These are phyloP conservation scores for Cranoglanis bouderius DNA, from an alignment of 2,113 vertebrate species.

Conservation along the genomic window DNA sequence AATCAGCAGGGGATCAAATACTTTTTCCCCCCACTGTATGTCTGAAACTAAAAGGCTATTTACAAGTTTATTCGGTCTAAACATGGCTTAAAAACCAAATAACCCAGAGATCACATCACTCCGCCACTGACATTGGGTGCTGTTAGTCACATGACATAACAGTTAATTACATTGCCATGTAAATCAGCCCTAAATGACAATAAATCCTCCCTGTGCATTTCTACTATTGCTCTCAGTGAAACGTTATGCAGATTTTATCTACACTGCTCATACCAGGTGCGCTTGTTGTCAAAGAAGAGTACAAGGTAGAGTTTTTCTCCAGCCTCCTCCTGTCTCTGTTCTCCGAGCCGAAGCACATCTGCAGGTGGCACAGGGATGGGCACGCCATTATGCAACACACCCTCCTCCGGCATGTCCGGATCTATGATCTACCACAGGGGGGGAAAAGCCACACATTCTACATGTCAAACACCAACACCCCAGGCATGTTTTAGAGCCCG, in stretches of 20 bases:
- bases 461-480: background rate
- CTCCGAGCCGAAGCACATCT: constrained; percentile 88
- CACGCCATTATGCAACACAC: constrained; percentile 93
- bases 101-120: background rate
- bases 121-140: background rate
- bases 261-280: constrained; percentile 87
- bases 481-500: background rate
- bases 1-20: too few relatives aligned
- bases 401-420: constrained; percentile 94
- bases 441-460: background rate
- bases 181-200: background rate
- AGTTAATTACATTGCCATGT: background rate
- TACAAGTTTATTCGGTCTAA: background rate
- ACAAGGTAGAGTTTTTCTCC: constrained; percentile 91
- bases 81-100: background rate
- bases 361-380: constrained; percentile 94
- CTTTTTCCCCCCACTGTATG: too few relatives aligned
- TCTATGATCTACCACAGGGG: constrained; percentile 84
- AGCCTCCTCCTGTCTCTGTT: constrained; percentile 88
- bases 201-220: background rate
- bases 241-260: background rate
- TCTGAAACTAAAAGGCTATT: background rate
- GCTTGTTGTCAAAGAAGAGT: constrained; percentile 99
- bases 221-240: background rate
- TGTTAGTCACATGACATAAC: background rate